Base-by-base conservation (phyloP, 2,797 vertebrate genomes). In the Apogon talboti region DNA sequence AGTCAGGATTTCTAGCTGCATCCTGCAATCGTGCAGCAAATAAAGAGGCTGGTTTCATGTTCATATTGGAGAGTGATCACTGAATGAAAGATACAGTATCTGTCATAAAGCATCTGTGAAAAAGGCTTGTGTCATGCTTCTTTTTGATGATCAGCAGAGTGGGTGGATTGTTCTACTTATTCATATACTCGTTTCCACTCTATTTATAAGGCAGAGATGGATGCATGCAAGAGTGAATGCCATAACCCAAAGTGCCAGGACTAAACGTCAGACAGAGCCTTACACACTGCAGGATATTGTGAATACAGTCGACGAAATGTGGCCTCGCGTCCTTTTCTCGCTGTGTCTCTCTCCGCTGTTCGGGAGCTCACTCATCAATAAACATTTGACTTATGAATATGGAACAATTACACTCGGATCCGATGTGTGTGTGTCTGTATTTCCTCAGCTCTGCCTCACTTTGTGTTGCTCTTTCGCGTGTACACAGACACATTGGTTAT, bases 141-240 rank as follows among this genome's bases (percentile, higher is more conserved):
- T 33, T 38, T 44, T 16, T 61, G 48, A 74, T 62, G 30, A 69
- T 55, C 54, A 52, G 59, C 37, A 0, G 42, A 40, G 46, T 69
- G 63, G 77, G 66, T 52, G 64, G 71, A 51, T 45, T 47, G 63
- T 68, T 65, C 76, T 15, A 37, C 65, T 67, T 46, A 19, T 50
- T 58, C 54, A 60, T 71, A 57, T 13, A 14, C 21, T 76, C 47
- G 30, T 66, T 56, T 73, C 53, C 48, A 33, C 52, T 63, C 40
- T 53, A 15, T 74, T 58, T 35, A 42, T 46, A 28, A 33, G 47
- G 43, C 5, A 1, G 24, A 11, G 18, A 48, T 41, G 35, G 50
- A 43, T 12, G 63, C 12, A 18, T 0, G 24, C 6, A 5, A 8
- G 53, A 41, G 35, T 10, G 43, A 70, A 50, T 6, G 10, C 50